Evolutionary conservation across 30 jellyfish, hydroid and myxozoan genomes (phyloP).

Genomic region (Aurelia aurita complex sp. Pacific): DNA sequence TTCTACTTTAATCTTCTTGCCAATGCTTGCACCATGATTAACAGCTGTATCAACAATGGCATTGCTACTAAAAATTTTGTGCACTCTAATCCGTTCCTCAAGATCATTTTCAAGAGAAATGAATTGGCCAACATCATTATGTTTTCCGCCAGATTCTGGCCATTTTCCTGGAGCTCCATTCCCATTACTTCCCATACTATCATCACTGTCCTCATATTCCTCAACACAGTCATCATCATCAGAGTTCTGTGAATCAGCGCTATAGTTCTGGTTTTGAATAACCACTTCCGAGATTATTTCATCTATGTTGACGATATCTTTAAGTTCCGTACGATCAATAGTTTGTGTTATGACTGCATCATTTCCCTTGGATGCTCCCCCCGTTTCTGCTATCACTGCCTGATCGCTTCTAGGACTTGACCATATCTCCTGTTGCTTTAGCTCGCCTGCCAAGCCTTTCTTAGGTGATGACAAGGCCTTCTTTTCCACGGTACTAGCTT

Average conservation of each 20-base stretch:
- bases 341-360: constrained; percentile 9
- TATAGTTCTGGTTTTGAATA: neutral
- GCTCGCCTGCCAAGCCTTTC: no score
- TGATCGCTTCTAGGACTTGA: no score
- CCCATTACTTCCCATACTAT: neutral
- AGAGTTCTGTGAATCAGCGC: neutral
- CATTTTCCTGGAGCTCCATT: neutral
- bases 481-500: no score
- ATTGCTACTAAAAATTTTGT: neutral
- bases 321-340: neutral
- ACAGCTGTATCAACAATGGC: neutral
- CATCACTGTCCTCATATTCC: constrained; percentile 4
- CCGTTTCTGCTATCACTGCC: no score
- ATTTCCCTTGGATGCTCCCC: no score
- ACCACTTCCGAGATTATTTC: constrained; percentile 26
- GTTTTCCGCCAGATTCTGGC: neutral
- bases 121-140: neutral
- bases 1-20: neutral
- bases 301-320: constrained; percentile 7
- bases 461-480: no score
- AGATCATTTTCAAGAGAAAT: constrained; percentile 17
- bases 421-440: no score
- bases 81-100: constrained; percentile 1
- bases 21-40: neutral
- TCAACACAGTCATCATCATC: constrained; percentile 1